A percentile compares a stretch with the other conserved stretches of the same genome.
phyloP scores from a whole-genome alignment of 2,888 invertebrate genomes.

The Drosophila prolongata region DNA sequence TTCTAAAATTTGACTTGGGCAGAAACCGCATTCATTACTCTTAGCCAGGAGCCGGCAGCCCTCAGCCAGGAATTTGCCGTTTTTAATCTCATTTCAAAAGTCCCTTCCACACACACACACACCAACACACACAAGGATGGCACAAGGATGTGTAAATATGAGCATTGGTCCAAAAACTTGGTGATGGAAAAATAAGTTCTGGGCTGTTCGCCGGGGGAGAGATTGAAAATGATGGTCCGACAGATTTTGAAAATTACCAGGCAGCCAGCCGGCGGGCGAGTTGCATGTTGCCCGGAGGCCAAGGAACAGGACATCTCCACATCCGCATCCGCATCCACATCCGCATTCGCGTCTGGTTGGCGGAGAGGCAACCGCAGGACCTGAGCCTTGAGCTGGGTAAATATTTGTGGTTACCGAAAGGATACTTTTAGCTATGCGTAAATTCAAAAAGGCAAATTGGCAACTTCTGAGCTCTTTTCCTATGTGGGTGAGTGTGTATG shows the following conservation, averaged over 20 bases:
- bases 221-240: slow-evolving; percentile 78
- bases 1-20: slow-evolving; percentile 79
- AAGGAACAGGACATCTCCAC: slow-evolving; percentile 34
- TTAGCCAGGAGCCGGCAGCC: slow-evolving; percentile 70
- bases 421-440: slow-evolving; percentile 82
- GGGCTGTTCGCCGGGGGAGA: slow-evolving; percentile 31
- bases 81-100: slow-evolving; percentile 80
- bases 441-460: slow-evolving; percentile 82
- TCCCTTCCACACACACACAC: slow-evolving; percentile 57
- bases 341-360: slow-evolving; percentile 36
- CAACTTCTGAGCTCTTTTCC: slow-evolving; percentile 65
- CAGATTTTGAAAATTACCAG: slow-evolving; percentile 73
- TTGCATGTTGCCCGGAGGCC: slow-evolving; percentile 54
- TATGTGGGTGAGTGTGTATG: neutral
- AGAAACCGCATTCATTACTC: slow-evolving; percentile 83
- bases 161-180: slow-evolving; percentile 78
- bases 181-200: slow-evolving; percentile 82
- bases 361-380: slow-evolving; percentile 70
- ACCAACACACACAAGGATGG: slow-evolving; percentile 38
- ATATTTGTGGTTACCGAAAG: slow-evolving; percentile 83
- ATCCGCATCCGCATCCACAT: slow-evolving; percentile 37
- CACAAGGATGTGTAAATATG: slow-evolving; percentile 74
- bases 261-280: slow-evolving; percentile 26
- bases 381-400: slow-evolving; percentile 82
- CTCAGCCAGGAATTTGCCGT: slow-evolving; percentile 79